A percentile compares a stretch with the other conserved stretches of the same genome.
phyloP scores from a whole-genome alignment of 2,113 vertebrate genomes.

The Myiagra hebetior region DNA sequence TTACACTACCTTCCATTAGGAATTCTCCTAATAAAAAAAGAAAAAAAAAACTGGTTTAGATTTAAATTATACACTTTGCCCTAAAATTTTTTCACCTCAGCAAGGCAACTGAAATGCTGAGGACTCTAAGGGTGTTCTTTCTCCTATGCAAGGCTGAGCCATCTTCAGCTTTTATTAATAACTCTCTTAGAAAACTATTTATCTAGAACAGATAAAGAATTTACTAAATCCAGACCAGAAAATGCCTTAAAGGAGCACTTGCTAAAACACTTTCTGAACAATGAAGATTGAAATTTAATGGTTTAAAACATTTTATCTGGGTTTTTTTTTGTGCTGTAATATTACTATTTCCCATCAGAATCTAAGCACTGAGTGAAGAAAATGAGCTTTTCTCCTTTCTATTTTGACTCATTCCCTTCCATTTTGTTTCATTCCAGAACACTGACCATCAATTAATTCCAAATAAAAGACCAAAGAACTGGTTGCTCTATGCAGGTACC shows the following conservation, averaged over 20 bases:
- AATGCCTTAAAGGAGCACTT: not conserved
- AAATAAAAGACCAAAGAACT: constrained; percentile 7
- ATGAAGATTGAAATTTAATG: not conserved
- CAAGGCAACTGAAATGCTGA: not conserved
- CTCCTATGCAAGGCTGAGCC: not conserved
- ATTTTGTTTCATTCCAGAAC: not conserved
- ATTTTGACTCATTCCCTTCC: not conserved
- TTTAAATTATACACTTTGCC: not conserved
- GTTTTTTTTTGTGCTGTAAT: not conserved
- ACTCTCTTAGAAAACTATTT: not conserved
- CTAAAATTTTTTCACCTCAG: not conserved
- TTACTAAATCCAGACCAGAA: not conserved
- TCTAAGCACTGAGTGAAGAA: not conserved
- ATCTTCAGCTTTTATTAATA: not conserved
- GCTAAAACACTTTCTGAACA: not conserved
- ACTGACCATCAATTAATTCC: constrained; percentile 3
- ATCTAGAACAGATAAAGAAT: not conserved
- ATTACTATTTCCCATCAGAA: not conserved
- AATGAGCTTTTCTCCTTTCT: not conserved
- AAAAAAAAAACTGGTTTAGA: not conserved
- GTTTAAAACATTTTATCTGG: not conserved
- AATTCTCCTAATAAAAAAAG: not conserved
- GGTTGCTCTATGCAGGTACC: not conserved
- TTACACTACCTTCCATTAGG: not conserved
- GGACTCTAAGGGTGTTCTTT: not conserved